A percentile compares a stretch with the other conserved stretches of the same genome.
phyloP scores from a whole-genome alignment of 2,888 invertebrate species.

The Yponomeuta sedellus region DNA sequence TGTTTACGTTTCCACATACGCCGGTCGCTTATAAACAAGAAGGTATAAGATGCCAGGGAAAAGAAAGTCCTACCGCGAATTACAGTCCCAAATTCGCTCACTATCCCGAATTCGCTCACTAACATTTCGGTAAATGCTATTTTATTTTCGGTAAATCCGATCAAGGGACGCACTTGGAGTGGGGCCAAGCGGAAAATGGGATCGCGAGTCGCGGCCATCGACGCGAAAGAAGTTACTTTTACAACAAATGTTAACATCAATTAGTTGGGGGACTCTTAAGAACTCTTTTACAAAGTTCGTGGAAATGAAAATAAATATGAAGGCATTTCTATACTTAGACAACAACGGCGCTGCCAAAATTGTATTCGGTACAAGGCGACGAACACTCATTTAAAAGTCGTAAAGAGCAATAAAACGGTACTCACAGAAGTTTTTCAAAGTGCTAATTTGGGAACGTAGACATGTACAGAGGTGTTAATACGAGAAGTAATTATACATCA shows the following conservation, averaged over 20 bases:
- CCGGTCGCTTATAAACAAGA: constrained; percentile 1
- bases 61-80: constrained; percentile 1
- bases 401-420: not conserved
- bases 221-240: not conserved
- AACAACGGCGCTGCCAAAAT: not conserved
- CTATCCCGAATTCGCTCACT: not conserved
- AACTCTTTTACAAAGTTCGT: not conserved
- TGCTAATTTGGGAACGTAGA: not conserved
- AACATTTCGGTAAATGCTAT: not conserved
- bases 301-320: not conserved
- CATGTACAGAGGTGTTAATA: not conserved
- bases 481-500: not conserved
- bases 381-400: not conserved
- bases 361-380: not conserved
- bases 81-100: not conserved
- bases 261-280: not conserved
- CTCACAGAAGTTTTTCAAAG: not conserved
- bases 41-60: not conserved
- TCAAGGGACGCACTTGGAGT: constrained; percentile 45
- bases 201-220: not conserved
- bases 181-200: constrained; percentile 41
- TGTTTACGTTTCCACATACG: constrained; percentile 11
- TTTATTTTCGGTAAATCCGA: constrained; percentile 29
- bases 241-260: not conserved
- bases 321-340: not conserved